A percentile compares a stretch with the other conserved stretches of the same genome.
Evolutionary conservation across 1,140 invertebrate species (phyloP).

Genomic region (Lucilia cuprina): DNA sequence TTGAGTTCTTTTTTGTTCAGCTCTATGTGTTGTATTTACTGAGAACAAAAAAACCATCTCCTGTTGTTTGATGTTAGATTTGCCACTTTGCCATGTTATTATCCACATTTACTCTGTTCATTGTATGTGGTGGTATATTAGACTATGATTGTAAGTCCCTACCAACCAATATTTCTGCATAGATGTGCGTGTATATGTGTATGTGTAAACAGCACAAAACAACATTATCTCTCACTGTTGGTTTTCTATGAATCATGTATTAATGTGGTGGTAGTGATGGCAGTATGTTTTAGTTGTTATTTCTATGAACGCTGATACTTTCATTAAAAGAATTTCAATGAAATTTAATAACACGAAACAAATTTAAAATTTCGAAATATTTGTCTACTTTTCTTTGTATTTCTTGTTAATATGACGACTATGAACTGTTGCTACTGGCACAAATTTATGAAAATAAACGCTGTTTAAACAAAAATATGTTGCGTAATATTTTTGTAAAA

Average conservation of each 20-base stretch:
- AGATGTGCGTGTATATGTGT: background rate
- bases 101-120: conserved; percentile 7
- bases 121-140: conserved; percentile 6
- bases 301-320: background rate
- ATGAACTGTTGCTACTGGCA: background rate
- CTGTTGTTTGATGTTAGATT: conserved; percentile 25
- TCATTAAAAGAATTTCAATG: background rate
- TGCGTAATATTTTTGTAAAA: background rate
- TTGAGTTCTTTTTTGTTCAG: background rate
- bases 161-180: no score
- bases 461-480: background rate
- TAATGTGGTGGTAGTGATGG: background rate
- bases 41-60: conserved; percentile 1
- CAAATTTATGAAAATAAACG: background rate
- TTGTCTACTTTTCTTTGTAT: background rate
- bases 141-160: background rate
- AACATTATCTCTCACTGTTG: background rate
- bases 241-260: conserved; percentile 2
- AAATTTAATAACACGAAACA: conserved; percentile 11
- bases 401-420: background rate
- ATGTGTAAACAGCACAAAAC: background rate
- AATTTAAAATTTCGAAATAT: background rate
- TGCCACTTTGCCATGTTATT: conserved; percentile 26
- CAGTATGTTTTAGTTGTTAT: background rate
- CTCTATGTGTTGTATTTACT: background rate